These are phyloP conservation scores for Hypselothyrea guttata DNA, from an alignment of 2,888 invertebrate genomes.

Conservation along the genomic window DNA sequence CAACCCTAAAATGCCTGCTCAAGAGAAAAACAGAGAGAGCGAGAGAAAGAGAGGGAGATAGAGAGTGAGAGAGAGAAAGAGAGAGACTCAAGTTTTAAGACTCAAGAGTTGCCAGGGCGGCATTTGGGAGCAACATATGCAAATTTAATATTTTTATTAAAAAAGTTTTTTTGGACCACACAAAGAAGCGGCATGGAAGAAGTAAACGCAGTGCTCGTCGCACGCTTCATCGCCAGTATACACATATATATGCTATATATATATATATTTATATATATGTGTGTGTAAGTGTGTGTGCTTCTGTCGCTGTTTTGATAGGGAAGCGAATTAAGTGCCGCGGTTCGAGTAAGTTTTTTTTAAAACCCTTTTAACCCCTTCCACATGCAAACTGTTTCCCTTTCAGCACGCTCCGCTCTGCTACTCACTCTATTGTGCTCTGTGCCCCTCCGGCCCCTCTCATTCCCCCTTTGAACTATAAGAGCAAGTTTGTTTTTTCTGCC, in stretches of 20 bases:
- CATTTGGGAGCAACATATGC: conserved; percentile 68
- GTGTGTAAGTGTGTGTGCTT: conserved; percentile 15
- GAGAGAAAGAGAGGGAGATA: neutral
- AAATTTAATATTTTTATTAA: conserved; percentile 78
- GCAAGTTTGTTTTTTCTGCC: conserved; percentile 31
- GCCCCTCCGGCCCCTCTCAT: neutral
- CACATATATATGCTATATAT: too few relatives aligned
- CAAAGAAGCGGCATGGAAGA: conserved; percentile 40
- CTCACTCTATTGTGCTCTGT: neutral
- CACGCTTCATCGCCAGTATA: too few relatives aligned
- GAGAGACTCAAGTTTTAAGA: neutral
- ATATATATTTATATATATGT: neutral
- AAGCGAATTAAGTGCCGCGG: conserved; percentile 72
- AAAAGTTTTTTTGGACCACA: conserved; percentile 69
- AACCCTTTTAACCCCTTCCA: conserved; percentile 14
- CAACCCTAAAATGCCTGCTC: conserved; percentile 57
- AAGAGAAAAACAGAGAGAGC: too few relatives aligned
- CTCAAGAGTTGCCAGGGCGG: conserved; percentile 9
- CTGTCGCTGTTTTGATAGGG: conserved; percentile 65
- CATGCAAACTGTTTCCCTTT: neutral
- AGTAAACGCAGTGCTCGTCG: conserved; percentile 22
- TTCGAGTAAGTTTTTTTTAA: conserved; percentile 41
- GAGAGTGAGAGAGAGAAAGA: neutral
- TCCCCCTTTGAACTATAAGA: conserved; percentile 12
- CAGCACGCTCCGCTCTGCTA: neutral